phyloP scores from a whole-genome alignment of 2,888 invertebrate species.

The Yponomeuta cagnagella region DNA sequence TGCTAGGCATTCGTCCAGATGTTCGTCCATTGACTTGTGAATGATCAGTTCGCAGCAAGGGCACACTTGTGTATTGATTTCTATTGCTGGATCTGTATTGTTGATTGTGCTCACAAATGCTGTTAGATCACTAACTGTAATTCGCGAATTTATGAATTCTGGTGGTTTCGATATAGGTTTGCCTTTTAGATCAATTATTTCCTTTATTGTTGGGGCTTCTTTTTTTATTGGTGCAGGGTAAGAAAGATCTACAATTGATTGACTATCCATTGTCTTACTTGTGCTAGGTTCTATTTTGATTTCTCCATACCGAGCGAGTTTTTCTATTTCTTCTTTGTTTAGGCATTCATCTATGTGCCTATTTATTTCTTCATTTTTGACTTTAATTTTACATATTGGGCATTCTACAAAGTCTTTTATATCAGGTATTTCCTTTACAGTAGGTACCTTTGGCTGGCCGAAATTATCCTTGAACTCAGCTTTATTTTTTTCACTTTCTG shows the following conservation, averaged over 20 bases:
- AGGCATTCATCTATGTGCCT: conserved; percentile 65
- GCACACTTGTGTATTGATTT: conserved; percentile 38
- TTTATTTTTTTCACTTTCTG: background rate
- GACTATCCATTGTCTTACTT: background rate
- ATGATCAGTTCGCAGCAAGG: conserved; percentile 59
- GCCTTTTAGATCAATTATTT: conserved; percentile 18
- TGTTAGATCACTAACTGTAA: conserved; percentile 19
- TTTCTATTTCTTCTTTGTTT: conserved; percentile 51
- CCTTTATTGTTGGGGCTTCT: conserved; percentile 8
- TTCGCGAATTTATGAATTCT: conserved; percentile 22
- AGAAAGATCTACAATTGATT: background rate
- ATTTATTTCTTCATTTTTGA: conserved; percentile 51
- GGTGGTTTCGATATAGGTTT: conserved; percentile 20
- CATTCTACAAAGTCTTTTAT: conserved; percentile 40
- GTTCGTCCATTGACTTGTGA: conserved; percentile 49
- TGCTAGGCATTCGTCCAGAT: conserved; percentile 69
- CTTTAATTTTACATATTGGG: conserved; percentile 60
- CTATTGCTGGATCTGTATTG: conserved; percentile 7
- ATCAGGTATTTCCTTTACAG: conserved; percentile 27
- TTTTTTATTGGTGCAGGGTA: background rate
- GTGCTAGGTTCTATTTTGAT: conserved; percentile 5
- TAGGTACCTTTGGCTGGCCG: conserved; percentile 34
- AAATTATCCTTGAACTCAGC: background rate
- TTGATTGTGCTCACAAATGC: conserved; percentile 17
- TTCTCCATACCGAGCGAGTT: conserved; percentile 27